Evolutionary conservation across 2,797 vertebrate genomes (phyloP).

Genomic region (Taenioides sp.): DNA sequence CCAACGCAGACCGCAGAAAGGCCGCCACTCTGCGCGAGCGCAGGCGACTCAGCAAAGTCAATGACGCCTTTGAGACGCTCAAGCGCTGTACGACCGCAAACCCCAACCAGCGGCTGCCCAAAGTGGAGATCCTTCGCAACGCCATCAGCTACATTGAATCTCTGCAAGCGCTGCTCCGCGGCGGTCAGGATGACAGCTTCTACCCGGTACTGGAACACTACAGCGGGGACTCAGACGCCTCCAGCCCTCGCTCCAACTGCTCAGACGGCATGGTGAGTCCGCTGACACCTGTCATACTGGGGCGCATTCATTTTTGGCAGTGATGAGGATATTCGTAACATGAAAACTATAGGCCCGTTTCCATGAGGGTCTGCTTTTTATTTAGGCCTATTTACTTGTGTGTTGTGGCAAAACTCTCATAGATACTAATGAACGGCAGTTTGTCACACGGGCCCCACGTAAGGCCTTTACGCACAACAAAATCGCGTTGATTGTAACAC

Average conservation of each 20-base stretch:
- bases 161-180: constrained; percentile 90
- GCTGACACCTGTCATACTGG: constrained; percentile 12
- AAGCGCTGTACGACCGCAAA: constrained; percentile 94
- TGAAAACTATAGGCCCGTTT: no score
- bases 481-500: neutral
- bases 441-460: neutral
- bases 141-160: constrained; percentile 98
- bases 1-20: constrained; percentile 92
- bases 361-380: no score
- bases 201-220: constrained; percentile 90
- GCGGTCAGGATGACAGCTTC: constrained; percentile 85
- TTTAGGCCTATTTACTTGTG: neutral
- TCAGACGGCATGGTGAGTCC: constrained; percentile 95
- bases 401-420: neutral
- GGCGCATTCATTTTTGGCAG: no score
- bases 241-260: constrained; percentile 95
- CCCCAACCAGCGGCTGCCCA: constrained; percentile 94
- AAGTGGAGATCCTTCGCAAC: constrained; percentile 97
- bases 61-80: constrained; percentile 96
- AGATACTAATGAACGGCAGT: neutral
- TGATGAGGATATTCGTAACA: no score
- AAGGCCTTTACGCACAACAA: constrained; percentile 2
- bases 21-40: constrained; percentile 95
- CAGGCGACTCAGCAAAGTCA: constrained; percentile 93
- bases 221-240: constrained; percentile 93